Percentiles rank a stretch among this genome's conserved stretches.
phyloP scores from a whole-genome alignment of 2,888 invertebrate species.

The Trachelus iudaicus region DNA sequence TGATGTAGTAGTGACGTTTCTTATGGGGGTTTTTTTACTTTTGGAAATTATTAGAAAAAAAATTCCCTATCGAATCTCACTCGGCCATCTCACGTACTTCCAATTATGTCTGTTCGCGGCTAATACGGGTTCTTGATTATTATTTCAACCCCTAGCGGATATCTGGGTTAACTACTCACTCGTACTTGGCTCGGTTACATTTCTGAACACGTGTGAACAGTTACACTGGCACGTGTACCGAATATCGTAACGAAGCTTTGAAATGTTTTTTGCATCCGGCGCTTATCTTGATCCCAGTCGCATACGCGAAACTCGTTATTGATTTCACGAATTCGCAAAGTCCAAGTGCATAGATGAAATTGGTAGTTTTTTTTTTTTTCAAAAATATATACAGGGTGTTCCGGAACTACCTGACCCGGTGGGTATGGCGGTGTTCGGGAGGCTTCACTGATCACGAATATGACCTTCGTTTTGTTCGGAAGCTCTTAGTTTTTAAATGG shows the following conservation, averaged over 20 bases:
- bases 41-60: not conserved
- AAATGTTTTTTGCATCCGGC: not conserved
- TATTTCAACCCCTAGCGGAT: not conserved
- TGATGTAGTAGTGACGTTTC: not conserved
- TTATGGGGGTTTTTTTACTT: no score
- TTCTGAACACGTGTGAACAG: not conserved
- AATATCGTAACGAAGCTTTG: not conserved
- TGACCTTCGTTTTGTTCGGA: no score
- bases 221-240: not conserved
- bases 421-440: no score
- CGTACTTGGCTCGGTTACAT: not conserved
- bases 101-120: not conserved
- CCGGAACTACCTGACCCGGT: no score
- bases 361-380: not conserved
- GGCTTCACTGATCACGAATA: no score
- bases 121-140: not conserved
- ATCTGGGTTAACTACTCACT: not conserved
- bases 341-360: not conserved
- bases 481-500: no score
- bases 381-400: no score
- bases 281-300: not conserved
- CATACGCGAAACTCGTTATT: not conserved
- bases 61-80: not conserved
- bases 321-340: not conserved
- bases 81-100: not conserved